phyloP scores from a whole-genome alignment of 1,140 invertebrate species.

The Drosophila cardini region DNA sequence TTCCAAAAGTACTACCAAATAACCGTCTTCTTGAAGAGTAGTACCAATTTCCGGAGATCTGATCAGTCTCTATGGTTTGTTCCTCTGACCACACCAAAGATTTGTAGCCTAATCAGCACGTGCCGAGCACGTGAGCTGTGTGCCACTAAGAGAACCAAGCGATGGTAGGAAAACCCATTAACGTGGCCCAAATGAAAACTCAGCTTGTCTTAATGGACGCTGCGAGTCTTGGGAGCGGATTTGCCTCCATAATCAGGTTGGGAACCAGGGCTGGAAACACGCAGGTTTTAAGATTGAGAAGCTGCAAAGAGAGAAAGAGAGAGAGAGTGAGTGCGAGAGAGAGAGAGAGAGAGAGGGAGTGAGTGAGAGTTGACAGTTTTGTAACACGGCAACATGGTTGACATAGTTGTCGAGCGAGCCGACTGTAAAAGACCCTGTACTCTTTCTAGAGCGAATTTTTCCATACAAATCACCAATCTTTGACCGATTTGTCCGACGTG shows the following conservation, averaged over 20 bases:
- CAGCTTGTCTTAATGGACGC: constrained; percentile 94
- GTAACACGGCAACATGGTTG: too few relatives aligned
- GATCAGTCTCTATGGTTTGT: too few relatives aligned
- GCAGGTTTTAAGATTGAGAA: too few relatives aligned
- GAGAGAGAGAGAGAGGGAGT: background rate
- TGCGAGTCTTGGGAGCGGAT: constrained; percentile 97
- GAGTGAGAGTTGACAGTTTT: too few relatives aligned
- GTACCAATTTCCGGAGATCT: too few relatives aligned
- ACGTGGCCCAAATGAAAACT: constrained; percentile 94
- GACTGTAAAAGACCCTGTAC: too few relatives aligned
- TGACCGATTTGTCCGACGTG: too few relatives aligned
- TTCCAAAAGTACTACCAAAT: background rate
- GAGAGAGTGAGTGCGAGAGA: background rate
- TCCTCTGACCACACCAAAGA: too few relatives aligned
- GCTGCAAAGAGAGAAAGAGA: constrained; percentile 66
- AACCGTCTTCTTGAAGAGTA: background rate
- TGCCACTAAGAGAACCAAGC: constrained; percentile 90
- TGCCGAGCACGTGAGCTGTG: constrained; percentile 86
- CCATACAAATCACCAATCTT: too few relatives aligned
- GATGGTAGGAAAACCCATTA: constrained; percentile 93
- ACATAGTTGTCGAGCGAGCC: too few relatives aligned
- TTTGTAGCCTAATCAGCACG: constrained; percentile 76
- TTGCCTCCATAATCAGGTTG: constrained; percentile 96
- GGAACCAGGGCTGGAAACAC: constrained; percentile 59
- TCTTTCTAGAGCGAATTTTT: too few relatives aligned